Percentiles rank a stretch among this genome's conserved stretches.
phyloP scores from a whole-genome alignment of 2,888 invertebrate genomes.

The Trachelus iudaicus region DNA sequence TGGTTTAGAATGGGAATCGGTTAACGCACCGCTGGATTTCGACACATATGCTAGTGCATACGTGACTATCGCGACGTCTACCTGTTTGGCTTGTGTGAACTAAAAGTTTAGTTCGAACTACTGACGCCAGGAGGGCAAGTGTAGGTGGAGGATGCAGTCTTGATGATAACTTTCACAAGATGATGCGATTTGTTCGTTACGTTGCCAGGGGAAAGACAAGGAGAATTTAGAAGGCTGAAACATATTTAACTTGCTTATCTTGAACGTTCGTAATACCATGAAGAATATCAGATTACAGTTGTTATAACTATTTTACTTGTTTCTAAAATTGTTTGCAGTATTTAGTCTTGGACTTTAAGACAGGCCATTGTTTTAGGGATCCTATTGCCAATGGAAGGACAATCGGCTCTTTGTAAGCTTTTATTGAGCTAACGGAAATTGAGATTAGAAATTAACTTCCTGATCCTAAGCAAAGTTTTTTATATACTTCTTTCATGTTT shows the following conservation, averaged over 20 bases:
- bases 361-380: not conserved
- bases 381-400: not conserved
- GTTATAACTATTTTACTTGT: not conserved
- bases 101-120: not conserved
- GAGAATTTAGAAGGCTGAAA: not conserved
- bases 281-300: not conserved
- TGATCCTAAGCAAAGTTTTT: not conserved
- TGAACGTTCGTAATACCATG: not conserved
- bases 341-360: not conserved
- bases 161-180: not conserved
- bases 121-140: not conserved
- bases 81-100: not conserved
- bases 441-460: not conserved
- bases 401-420: not conserved
- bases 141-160: not conserved
- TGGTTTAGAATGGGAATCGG: slow-evolving; percentile 22
- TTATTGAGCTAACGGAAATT: not conserved
- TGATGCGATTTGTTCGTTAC: not conserved
- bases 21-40: slow-evolving; percentile 33
- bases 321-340: not conserved
- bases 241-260: not conserved
- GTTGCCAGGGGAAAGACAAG: not conserved
- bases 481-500: not conserved
- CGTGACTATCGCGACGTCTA: not conserved
- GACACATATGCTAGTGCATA: slow-evolving; percentile 29